Base-by-base conservation (phyloP, 2,797 vertebrate species). In the Coregonus ussuriensis region DNA sequence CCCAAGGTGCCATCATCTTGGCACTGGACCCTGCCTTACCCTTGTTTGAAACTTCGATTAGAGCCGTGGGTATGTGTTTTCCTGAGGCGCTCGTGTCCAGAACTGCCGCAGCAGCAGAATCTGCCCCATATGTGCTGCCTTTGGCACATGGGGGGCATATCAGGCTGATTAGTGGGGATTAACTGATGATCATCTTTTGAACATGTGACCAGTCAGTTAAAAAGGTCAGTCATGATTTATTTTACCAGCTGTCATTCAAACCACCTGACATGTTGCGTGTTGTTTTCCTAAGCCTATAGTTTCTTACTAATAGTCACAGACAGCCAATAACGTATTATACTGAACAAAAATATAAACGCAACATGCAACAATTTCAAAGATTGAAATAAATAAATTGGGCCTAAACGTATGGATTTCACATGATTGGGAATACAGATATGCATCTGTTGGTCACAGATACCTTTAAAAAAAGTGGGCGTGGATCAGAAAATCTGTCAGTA, bases 121-220 rank as follows among this genome's bases (percentile, higher is more conserved):
- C 75, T 71, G 75, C 83, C 72, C 81, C 79, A 80, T 77, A 77
- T 86, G 41, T 47, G 41, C 41, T 47, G 72, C 77, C 84, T 89
- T 84, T 71, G 79, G 76, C 87, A 81, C 83, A 87, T 85, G 85
- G 41, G 41, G 84, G 89, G 79, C 87, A 88, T 87, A 89, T 91
- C 84, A 86, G 86, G 87, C 91, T 84, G 91, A 94, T 94, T 92
- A 93, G 86, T 79, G 78, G 82, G 94, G 92, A 91, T 93, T 94
- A 95, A 86, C 85, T 90, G 90, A 92, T 83, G 91, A 95, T 94
- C 91, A 90, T 94, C 89, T 93, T 93, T 94, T 84, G 88, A 88
- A 86, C 91, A 94, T 92, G 86, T 85, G 93, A 94, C 85, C 41
- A 13, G 41, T 47, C 41, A 88, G 85, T 92, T 91, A 92, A 91